phyloP scores from a whole-genome alignment of 2,113 vertebrate genomes.

The Python bivittatus region DNA sequence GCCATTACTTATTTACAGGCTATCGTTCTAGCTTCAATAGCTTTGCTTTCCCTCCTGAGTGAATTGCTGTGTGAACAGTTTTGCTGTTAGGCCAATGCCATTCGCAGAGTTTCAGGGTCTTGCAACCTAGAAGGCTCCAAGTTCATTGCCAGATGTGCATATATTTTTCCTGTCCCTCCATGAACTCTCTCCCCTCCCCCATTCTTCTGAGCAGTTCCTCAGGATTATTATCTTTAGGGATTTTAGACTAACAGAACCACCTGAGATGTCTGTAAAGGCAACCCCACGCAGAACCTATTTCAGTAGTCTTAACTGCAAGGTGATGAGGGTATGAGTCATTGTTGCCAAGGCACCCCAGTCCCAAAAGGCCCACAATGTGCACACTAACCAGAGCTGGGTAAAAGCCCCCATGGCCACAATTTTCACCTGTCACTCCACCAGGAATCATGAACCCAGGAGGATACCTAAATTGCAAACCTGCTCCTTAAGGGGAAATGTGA shows the following conservation, averaged over 20 bases:
- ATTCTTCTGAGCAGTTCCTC: not conserved
- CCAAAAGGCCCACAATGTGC: not conserved
- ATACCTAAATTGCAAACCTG: not conserved
- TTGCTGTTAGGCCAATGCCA: not conserved
- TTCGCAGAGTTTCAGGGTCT: not conserved
- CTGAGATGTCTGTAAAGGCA: not conserved
- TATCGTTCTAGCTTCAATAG: not conserved
- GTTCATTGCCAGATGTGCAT: not conserved
- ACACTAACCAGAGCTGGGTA: not conserved
- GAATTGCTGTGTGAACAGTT: not conserved
- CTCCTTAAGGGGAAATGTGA: not conserved
- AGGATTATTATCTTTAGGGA: not conserved
- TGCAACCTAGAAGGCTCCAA: not conserved
- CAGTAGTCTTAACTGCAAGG: not conserved
- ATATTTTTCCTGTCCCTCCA: not conserved
- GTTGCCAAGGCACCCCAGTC: not conserved
- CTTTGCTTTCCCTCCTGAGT: not conserved
- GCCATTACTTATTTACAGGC: not conserved
- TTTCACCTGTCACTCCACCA: not conserved
- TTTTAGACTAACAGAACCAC: not conserved
- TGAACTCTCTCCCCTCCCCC: not conserved
- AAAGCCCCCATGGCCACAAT: not conserved
- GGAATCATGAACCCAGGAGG: not conserved
- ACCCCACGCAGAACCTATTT: not conserved
- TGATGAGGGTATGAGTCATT: not conserved